phyloP scores from a whole-genome alignment of 2,113 vertebrate species.

The Meles meles region DNA sequence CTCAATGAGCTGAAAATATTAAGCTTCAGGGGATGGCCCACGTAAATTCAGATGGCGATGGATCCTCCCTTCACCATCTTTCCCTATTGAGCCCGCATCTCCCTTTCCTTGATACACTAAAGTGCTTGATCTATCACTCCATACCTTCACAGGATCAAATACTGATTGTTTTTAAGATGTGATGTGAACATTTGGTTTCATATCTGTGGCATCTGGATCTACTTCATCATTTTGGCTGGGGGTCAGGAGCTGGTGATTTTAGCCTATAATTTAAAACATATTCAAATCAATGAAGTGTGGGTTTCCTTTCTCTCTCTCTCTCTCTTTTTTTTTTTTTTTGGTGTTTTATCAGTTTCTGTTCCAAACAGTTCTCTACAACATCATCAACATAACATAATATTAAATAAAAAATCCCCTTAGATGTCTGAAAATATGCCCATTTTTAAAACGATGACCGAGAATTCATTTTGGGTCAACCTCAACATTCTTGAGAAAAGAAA shows the following conservation, averaged over 20 bases:
- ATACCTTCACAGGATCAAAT: neutral
- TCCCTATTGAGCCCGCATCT: neutral
- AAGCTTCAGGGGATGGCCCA: neutral
- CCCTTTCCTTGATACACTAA: neutral
- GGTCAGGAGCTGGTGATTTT: constrained; percentile 44
- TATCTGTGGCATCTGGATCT: constrained; percentile 41
- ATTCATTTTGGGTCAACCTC: neutral
- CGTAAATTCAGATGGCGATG: accelerated
- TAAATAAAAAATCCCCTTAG: neutral
- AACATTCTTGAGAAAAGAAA: neutral
- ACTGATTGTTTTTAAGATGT: neutral
- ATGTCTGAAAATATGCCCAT: neutral
- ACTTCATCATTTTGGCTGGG: constrained; percentile 11
- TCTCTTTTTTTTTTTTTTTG: neutral
- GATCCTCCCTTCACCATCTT: neutral
- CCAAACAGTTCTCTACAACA: neutral
- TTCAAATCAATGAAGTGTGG: neutral
- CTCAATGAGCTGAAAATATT: neutral
- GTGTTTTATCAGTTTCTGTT: constrained; percentile 8
- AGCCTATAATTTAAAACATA: constrained; percentile 33
- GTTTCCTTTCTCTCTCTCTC: neutral
- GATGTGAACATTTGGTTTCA: constrained; percentile 9
- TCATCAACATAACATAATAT: neutral
- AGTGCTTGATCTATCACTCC: too few species aligned
- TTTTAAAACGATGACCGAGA: neutral